Conservation (phyloP, 2,888 invertebrate genomes). For the Dendrolimus pini region DNA sequence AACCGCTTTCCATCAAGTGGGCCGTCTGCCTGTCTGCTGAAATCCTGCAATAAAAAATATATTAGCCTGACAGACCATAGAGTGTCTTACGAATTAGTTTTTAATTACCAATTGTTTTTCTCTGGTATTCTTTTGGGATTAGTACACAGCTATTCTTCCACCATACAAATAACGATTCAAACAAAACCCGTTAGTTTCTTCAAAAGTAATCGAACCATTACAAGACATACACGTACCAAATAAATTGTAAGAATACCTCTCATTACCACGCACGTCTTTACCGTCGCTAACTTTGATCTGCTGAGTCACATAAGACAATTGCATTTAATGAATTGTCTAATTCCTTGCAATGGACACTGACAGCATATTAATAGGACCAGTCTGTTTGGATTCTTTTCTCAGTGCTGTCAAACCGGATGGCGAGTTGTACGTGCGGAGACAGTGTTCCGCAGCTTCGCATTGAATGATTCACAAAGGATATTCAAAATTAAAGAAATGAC, state of each 20-base stretch:
- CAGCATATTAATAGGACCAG: conserved; percentile 45
- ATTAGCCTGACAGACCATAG: no score
- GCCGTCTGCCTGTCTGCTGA: no score
- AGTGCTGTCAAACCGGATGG: background rate
- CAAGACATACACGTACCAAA: no score
- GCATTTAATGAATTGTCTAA: conserved; percentile 70
- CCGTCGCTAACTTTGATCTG: conserved; percentile 17
- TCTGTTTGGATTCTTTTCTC: conserved; percentile 3
- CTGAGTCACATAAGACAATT: conserved; percentile 65
- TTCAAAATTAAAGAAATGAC: background rate
- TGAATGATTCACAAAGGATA: background rate
- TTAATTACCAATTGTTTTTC: no score
- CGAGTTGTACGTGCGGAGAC: background rate
- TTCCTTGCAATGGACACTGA: conserved; percentile 45
- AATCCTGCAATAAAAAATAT: no score
- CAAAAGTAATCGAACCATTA: no score
- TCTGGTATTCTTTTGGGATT: no score
- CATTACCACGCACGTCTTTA: conserved; percentile 1
- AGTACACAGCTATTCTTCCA: no score
- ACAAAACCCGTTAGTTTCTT: no score
- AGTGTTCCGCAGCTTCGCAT: background rate
- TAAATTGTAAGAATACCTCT: background rate
- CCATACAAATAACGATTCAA: no score
- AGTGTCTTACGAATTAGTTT: no score
- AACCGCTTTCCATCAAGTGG: no score